Evolutionary conservation across 2,888 invertebrate species (phyloP), one percentile per base, ranked within the genome.

Genomic region (Anthoptus insignis): DNA sequence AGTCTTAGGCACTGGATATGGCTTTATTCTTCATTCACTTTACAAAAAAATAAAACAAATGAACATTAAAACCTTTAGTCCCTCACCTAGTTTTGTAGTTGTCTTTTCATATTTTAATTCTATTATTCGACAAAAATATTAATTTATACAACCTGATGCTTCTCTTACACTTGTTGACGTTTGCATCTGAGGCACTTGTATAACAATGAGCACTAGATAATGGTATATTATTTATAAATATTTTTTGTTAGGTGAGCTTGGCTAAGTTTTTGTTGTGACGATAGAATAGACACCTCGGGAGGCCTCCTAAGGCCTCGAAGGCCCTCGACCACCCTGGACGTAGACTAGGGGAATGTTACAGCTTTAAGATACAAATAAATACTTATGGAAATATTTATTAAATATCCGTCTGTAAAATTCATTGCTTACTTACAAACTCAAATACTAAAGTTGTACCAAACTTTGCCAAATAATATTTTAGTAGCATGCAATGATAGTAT

Each of bases 211-310:
- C 37, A 42, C 24, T 56, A 22, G 32, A 39, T 22, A 56, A 22
- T 49, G 37, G 19, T 34, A 27, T 56, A 45, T 73, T 68, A 69
- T 65, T 69, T 67, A 58, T 67, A 70, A 49, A 61, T 52, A 59
- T 65, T 71, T 73, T 71, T 65, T 68, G 72, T 72, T 70, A 64
- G 64, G 63, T 66, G 69, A 66, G 71, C 73, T 74, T 70, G 65
- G 57, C 66, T 69, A 59, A 61, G 47, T 67, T 68, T 64, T 73
- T 68, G 60, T 73, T 72, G 73, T 72, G 69, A 76, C 71, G 66
- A 66, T 73, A 78, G 74, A 73, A 65, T 76, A 77, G 73, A 39
- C 50, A 39, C 42, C 42, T 45, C 37, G 42, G 27, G 59, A 21
- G 39, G n/a, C n/a, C n/a, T n/a, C n/a, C n/a, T n/a, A n/a, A n/a